phyloP scores from a whole-genome alignment of 2,797 vertebrate genomes.

The Onychomys leucogaster region DNA sequence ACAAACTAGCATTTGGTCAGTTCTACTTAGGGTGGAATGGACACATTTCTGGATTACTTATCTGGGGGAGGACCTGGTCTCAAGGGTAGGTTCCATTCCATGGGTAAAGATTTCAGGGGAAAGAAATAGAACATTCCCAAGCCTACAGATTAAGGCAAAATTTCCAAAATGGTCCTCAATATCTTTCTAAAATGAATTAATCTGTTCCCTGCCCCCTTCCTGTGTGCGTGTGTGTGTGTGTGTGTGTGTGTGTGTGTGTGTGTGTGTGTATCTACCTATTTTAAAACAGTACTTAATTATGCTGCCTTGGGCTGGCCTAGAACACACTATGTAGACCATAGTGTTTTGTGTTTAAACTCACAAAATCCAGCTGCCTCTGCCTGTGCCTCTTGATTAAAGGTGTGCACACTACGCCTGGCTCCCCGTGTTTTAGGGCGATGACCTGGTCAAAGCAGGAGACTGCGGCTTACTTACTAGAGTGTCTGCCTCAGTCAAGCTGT shows the following conservation, averaged over 20 bases:
- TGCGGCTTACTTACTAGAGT: slow-evolving; percentile 86
- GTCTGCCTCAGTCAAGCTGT: slow-evolving; percentile 90
- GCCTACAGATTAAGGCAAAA: not conserved
- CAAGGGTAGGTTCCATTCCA: not conserved
- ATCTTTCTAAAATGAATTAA: not conserved
- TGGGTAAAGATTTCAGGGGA: not conserved
- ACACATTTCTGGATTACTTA: not conserved
- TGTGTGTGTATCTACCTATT: not conserved
- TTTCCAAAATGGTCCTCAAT: not conserved
- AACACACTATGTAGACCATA: not conserved
- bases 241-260: not conserved
- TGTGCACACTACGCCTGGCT: no score
- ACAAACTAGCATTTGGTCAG: not conserved
- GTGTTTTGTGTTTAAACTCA: not conserved
- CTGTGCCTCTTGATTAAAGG: not conserved
- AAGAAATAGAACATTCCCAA: not conserved
- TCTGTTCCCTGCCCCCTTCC: not conserved
- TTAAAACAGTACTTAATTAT: not conserved
- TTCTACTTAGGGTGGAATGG: not conserved
- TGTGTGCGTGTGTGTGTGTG: not conserved
- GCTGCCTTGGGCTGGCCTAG: not conserved
- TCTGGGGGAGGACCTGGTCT: not conserved
- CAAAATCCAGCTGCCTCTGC: not conserved
- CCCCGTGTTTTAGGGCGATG: not conserved
- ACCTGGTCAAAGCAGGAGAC: not conserved